Percentiles rank a stretch among this genome's conserved stretches.
phyloP scores from a whole-genome alignment of 2,113 vertebrate species.

The Cephalopterus ornatus region DNA sequence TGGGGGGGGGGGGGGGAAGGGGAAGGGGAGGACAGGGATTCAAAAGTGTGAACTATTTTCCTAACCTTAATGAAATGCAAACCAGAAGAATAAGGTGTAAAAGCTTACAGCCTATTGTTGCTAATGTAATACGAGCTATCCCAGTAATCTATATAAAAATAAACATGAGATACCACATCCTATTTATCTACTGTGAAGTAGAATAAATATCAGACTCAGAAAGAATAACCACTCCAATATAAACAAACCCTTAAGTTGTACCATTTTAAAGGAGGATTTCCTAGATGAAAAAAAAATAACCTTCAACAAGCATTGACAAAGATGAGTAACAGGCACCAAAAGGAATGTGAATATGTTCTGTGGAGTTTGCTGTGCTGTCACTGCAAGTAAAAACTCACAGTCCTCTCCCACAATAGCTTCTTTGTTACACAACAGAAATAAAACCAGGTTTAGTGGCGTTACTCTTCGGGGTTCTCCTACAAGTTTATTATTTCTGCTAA shows the following conservation, averaged over 20 bases:
- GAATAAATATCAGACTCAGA: background rate
- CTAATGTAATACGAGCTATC: background rate
- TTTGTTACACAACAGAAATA: background rate
- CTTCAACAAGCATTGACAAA: background rate
- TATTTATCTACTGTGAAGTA: background rate
- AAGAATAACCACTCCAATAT: background rate
- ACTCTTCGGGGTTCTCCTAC: fast-evolving
- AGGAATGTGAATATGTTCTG: background rate
- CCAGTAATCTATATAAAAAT: background rate
- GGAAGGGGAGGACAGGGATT: too few species aligned
- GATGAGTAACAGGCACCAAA: background rate
- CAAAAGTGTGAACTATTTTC: background rate
- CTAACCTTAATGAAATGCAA: background rate
- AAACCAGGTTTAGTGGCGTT: background rate
- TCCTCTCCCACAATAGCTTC: background rate
- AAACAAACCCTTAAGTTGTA: background rate
- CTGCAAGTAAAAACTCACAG: background rate
- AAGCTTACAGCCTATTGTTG: background rate
- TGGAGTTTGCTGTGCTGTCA: background rate
- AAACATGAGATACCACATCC: background rate
- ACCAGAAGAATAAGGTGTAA: background rate
- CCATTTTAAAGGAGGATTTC: background rate
- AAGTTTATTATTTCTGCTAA: background rate
- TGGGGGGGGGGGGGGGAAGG: too few species aligned
- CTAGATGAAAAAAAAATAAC: background rate